These are phyloP conservation scores for Alces alces DNA, from an alignment of 2,113 vertebrate genomes.

Conservation along the genomic window DNA sequence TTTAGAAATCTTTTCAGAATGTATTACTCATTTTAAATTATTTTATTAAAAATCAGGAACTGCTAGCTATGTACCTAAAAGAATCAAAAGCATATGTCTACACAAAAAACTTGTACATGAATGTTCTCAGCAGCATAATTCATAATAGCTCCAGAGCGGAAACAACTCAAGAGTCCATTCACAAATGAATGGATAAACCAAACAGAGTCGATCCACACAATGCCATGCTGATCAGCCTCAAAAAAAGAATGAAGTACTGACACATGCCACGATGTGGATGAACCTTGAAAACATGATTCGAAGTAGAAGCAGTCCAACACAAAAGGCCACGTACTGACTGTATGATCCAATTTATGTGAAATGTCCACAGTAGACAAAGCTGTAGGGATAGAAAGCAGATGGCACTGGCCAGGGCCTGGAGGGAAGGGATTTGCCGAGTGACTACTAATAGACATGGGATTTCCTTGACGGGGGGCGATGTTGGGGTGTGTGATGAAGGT, in stretches of 20 bases:
- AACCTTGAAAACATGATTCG: neutral
- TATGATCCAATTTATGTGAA: neutral
- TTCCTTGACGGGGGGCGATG: neutral
- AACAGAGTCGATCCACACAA: accelerated
- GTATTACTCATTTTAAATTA: neutral
- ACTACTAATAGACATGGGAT: neutral
- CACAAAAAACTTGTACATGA: neutral
- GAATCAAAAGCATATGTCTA: neutral
- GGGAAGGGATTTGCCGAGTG: neutral
- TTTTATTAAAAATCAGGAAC: neutral
- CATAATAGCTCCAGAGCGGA: neutral
- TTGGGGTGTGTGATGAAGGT: neutral
- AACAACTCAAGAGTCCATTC: neutral
- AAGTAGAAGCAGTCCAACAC: neutral
- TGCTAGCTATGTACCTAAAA: neutral
- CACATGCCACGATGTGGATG: accelerated
- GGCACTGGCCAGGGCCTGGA: neutral
- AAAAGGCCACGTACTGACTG: accelerated
- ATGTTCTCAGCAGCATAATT: neutral
- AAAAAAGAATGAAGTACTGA: neutral
- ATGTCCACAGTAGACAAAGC: neutral
- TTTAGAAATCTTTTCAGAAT: neutral
- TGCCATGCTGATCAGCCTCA: neutral
- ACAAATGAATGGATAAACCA: neutral
- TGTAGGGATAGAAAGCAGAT: neutral